Conservation (phyloP, 2,113 vertebrate genomes). For the Heliornis fulica region DNA sequence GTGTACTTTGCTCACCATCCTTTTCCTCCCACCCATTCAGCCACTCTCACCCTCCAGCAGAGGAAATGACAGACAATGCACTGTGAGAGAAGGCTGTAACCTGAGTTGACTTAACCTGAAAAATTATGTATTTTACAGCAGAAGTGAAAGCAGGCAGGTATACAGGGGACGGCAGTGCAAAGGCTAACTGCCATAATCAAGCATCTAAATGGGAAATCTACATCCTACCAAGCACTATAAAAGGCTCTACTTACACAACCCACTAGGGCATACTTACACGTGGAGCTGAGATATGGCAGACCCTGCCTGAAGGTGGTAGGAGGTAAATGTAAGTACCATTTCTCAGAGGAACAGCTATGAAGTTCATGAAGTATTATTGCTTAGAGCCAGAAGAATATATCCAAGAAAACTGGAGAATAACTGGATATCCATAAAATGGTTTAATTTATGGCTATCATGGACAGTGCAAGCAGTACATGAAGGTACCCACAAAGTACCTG, state of each 20-base stretch:
- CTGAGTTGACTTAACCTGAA: background rate
- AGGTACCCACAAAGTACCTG: background rate
- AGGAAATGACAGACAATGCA: background rate
- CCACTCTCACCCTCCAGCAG: background rate
- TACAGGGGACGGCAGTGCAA: background rate
- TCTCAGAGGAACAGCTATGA: background rate
- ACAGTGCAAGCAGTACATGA: background rate
- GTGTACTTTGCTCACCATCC: background rate
- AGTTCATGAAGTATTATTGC: background rate
- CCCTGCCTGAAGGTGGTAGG: background rate
- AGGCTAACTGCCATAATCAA: background rate
- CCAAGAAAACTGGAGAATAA: background rate
- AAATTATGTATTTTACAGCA: background rate
- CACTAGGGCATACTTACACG: rapidly evolving
- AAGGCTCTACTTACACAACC: background rate
- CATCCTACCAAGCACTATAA: background rate
- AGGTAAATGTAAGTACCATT: background rate
- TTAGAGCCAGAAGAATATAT: background rate
- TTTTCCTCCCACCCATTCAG: background rate
- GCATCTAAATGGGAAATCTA: background rate
- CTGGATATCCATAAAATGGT: background rate
- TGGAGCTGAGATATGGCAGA: background rate
- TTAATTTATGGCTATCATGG: rapidly evolving
- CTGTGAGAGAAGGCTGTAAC: background rate
- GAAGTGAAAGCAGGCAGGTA: background rate